Evolutionary conservation across 2,888 invertebrate genomes (phyloP), one percentile per base, ranked within the genome.

Genomic region (Tenthredo livida): DNA sequence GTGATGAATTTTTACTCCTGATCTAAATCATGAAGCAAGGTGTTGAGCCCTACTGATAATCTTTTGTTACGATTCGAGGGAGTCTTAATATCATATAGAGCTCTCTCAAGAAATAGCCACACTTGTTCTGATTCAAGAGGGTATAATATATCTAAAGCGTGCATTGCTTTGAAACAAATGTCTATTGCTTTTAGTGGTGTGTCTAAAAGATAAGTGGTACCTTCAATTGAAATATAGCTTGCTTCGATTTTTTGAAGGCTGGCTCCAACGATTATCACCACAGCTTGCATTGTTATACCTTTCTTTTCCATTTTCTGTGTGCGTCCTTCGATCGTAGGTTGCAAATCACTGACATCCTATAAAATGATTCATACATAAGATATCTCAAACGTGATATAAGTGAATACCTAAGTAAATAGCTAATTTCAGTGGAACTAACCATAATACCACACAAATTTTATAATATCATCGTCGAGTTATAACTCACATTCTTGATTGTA

Each of bases 101-200:
- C 33, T 50, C 78, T 85, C 54, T 85, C 78, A 9, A 85, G 21
- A 9, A 84, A 77, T 7, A 29, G 72, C 84, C 84, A 85, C 10
- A 65, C 58, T 25, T 43, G 50, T 65, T 84, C 84, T 54, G 67
- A 72, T 65, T 85, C 84, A 21, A 33, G 29, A 21, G 77, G 84
- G 67, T 84, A 84, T 43, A n/a, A 9, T 40, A 61, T 78, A n/a
- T n/a, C n/a, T n/a, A n/a, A n/a, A n/a, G n/a, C n/a, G n/a, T n/a
- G n/a, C n/a, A n/a, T n/a, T n/a, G 54, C 70, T 86, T 86, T 86
- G 47, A 86, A 85, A 58, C 82, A 82, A 40, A 82, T 25, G 21
- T 86, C 84, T 29, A 86, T 80, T n/a, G 86, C 84, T 85, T 85
- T 86, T 25, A 84, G 54, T 17, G 54, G 54, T 54, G 54, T 54